These are phyloP conservation scores for Tanypteryx hageni DNA, from an alignment of 2,888 invertebrate species.

Conservation along the genomic window DNA sequence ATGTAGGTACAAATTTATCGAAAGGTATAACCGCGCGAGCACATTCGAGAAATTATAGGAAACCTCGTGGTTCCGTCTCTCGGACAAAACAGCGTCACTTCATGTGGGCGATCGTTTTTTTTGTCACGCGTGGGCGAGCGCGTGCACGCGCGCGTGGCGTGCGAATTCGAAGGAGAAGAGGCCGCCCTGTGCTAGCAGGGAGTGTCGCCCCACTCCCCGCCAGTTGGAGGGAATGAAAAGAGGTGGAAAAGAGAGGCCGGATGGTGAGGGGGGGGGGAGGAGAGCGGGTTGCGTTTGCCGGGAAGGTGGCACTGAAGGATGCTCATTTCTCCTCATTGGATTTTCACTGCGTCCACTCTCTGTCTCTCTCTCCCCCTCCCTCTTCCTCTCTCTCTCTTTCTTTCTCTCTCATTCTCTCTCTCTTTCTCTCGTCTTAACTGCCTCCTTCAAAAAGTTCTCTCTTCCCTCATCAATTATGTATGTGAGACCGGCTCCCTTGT, in stretches of 20 bases:
- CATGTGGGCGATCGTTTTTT: neutral
- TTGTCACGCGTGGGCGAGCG: neutral
- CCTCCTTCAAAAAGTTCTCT: constrained; percentile 12
- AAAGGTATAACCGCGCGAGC: no score
- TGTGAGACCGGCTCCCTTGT: constrained; percentile 28
- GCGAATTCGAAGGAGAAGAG: neutral
- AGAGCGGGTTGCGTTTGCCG: neutral
- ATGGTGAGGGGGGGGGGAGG: neutral
- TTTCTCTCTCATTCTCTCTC: neutral
- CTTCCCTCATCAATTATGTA: constrained; percentile 26
- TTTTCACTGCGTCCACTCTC: constrained; percentile 17
- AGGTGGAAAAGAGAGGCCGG: neutral
- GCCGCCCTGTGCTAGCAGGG: neutral
- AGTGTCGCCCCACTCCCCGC: neutral
- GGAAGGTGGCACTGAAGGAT: neutral
- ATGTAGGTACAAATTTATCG: no score
- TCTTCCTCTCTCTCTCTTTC: neutral
- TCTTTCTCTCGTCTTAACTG: neutral
- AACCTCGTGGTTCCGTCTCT: neutral
- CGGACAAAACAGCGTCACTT: neutral
- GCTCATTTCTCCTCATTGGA: constrained; percentile 32
- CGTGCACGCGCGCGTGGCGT: neutral
- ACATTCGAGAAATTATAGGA: no score
- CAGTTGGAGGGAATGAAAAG: neutral
- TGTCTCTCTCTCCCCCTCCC: neutral